Evolutionary conservation across 2,797 vertebrate species (phyloP).

Genomic region (Champsocephalus gunnari): DNA sequence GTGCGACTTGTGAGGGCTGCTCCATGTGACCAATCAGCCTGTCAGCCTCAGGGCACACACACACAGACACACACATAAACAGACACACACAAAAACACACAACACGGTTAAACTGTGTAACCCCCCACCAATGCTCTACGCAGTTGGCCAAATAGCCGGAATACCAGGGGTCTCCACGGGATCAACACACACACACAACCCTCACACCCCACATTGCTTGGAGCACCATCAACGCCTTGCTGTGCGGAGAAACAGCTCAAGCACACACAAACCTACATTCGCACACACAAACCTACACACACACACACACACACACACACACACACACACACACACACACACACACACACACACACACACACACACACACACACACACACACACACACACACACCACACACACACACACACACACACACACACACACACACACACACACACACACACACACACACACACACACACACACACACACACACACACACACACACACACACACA

Average conservation of each 20-base stretch:
- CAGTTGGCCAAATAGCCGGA: slow-evolving; percentile 71
- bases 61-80: background rate
- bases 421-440: slow-evolving; percentile 53
- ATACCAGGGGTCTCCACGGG: slow-evolving; percentile 75
- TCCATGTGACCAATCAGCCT: slow-evolving; percentile 60
- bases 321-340: slow-evolving; percentile 52
- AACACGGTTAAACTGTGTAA: slow-evolving; percentile 51
- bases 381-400: slow-evolving; percentile 50
- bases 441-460: slow-evolving; percentile 33
- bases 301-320: slow-evolving; percentile 42
- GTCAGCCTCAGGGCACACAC: slow-evolving; percentile 38
- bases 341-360: slow-evolving; percentile 47
- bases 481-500: slow-evolving; percentile 41
- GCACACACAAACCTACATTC: slow-evolving; percentile 28
- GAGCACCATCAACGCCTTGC: slow-evolving; percentile 59
- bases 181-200: slow-evolving; percentile 60
- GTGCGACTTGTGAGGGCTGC: slow-evolving; percentile 57
- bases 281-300: slow-evolving; percentile 36
- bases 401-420: slow-evolving; percentile 37
- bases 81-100: slow-evolving; percentile 3
- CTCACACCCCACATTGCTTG: slow-evolving; percentile 51
- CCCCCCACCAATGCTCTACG: slow-evolving; percentile 46
- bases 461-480: slow-evolving; percentile 49
- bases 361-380: slow-evolving; percentile 44
- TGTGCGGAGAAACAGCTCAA: slow-evolving; percentile 44